Percentiles rank a stretch among this genome's conserved stretches.
These are phyloP conservation scores for Erethizon dorsatum DNA, from an alignment of 2,797 vertebrate genomes.

Conservation along the genomic window DNA sequence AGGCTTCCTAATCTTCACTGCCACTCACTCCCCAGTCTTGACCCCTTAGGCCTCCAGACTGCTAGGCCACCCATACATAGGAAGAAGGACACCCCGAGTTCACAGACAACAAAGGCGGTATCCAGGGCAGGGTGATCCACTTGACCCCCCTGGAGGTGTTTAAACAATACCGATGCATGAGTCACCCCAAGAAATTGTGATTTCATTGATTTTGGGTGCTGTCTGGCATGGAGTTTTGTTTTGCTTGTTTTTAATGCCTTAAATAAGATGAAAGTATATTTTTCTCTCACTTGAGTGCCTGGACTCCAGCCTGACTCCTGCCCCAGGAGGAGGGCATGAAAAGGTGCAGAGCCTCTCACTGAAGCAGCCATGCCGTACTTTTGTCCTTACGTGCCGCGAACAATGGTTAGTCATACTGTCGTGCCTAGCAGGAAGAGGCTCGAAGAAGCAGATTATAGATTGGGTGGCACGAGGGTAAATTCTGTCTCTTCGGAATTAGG, in stretches of 20 bases:
- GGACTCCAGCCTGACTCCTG: background rate
- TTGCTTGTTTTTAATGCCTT: background rate
- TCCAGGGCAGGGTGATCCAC: background rate
- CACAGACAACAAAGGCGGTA: background rate
- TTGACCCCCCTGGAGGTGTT: background rate
- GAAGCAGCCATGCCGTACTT: background rate
- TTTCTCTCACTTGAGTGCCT: background rate
- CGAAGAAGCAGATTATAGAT: background rate
- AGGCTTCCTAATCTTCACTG: background rate
- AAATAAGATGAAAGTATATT: background rate
- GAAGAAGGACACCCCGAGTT: background rate
- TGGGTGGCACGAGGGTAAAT: too few relatives aligned
- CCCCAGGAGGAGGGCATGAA: background rate
- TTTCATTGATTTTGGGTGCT: background rate
- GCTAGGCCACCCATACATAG: background rate
- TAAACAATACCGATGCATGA: background rate
- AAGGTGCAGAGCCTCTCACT: background rate
- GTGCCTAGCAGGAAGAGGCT: background rate
- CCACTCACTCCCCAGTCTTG: background rate
- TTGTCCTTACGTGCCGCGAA: background rate
- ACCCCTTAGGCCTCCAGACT: background rate
- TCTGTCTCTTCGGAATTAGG: background rate
- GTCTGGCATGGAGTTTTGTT: background rate
- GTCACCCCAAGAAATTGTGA: background rate
- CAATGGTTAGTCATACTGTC: background rate